A percentile compares a stretch with the other conserved stretches of the same genome.
phyloP scores from a whole-genome alignment of 2,113 vertebrate genomes.

The Hippopotamus amphibius region DNA sequence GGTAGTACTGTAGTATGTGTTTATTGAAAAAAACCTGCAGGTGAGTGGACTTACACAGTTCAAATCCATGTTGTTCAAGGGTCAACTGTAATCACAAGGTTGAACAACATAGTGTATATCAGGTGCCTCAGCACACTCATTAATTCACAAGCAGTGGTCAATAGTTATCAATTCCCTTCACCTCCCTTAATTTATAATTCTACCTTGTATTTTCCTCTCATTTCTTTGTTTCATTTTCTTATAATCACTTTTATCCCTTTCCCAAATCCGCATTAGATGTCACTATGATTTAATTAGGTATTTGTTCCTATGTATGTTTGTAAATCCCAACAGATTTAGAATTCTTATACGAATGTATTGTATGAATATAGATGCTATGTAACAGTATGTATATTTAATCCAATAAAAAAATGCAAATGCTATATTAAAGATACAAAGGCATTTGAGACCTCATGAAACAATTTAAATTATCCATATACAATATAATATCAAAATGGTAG shows the following conservation, averaged over 20 bases:
- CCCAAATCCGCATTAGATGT: not conserved
- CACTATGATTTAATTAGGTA: not conserved
- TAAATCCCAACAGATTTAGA: constrained; percentile 20
- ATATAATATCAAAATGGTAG: not conserved
- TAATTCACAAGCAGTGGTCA: not conserved
- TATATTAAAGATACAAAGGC: not conserved
- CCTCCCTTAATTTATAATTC: not conserved
- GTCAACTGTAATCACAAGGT: not conserved
- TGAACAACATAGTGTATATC: not conserved
- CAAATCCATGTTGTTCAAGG: not conserved
- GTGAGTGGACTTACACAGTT: not conserved
- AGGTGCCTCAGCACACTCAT: not conserved
- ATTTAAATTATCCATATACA: not conserved
- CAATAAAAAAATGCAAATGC: not conserved
- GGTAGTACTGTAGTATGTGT: not conserved
- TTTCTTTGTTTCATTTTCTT: constrained; percentile 16
- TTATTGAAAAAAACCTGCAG: not conserved
- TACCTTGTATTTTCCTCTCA: not conserved
- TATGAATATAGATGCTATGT: not conserved
- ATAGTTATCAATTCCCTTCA: not conserved
- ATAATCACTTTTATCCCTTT: not conserved
- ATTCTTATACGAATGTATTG: not conserved
- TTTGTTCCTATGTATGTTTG: not conserved
- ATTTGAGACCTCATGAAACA: not conserved
- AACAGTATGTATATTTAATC: not conserved